phyloP scores from a whole-genome alignment of 2,797 vertebrate species.

The Aselliscus stoliczkanus region DNA sequence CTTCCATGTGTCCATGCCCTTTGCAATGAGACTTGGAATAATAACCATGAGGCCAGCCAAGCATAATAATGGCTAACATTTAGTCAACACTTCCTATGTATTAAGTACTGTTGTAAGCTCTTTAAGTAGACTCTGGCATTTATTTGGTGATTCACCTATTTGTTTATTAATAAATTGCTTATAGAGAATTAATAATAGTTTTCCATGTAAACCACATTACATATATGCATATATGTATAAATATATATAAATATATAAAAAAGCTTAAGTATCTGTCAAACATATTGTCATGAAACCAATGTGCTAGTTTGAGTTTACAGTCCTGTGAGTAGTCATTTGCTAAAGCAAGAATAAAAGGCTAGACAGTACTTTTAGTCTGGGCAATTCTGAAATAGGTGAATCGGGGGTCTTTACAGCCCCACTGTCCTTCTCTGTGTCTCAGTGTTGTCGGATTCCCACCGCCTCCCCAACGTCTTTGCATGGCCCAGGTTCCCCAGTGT shows the following conservation, averaged over 20 bases:
- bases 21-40: neutral
- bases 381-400: neutral
- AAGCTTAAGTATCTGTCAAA: neutral
- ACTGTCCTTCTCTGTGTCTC: neutral
- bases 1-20: neutral
- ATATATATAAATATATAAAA: neutral
- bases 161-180: slow-evolving; percentile 2
- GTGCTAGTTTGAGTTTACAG: neutral
- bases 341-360: neutral
- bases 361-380: neutral
- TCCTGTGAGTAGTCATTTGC: neutral
- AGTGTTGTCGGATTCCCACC: neutral
- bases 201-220: neutral
- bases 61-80: neutral
- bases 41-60: neutral
- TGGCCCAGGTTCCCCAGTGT: neutral
- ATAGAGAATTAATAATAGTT: neutral
- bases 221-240: neutral
- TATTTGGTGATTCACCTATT: neutral
- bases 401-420: neutral
- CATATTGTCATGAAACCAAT: neutral
- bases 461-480: neutral
- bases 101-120: neutral
- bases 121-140: neutral
- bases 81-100: neutral